These are phyloP conservation scores for Tetramorium simillimum DNA, from an alignment of 1,140 invertebrate species.

Conservation along the genomic window DNA sequence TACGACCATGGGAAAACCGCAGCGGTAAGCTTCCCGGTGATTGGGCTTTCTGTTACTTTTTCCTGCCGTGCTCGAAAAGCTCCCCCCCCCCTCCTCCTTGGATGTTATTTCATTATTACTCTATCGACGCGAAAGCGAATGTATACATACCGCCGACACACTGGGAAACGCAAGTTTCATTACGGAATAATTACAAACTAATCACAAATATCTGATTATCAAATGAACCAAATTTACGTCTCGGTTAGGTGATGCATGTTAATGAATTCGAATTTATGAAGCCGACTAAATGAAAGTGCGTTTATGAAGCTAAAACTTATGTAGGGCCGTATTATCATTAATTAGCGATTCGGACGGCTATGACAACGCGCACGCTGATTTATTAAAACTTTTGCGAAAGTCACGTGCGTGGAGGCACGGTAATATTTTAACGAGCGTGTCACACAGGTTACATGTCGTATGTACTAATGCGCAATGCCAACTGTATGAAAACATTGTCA, in stretches of 20 bases:
- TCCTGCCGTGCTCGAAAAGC: not conserved
- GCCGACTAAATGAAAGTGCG: constrained; percentile 38
- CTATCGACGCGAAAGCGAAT: not conserved
- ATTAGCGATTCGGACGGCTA: constrained; percentile 12
- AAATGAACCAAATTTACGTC: constrained; percentile 34
- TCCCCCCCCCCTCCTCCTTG: not conserved
- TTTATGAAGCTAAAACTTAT: constrained; percentile 32
- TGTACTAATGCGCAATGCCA: not conserved
- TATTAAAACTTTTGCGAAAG: constrained; percentile 47
- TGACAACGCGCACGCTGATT: constrained; percentile 13
- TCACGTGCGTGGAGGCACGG: not conserved
- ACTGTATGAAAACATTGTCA: not conserved
- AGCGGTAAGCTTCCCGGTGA: constrained; percentile 46
- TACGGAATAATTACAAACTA: constrained; percentile 60
- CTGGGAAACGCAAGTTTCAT: constrained; percentile 41
- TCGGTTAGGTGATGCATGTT: constrained; percentile 39
- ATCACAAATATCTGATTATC: constrained; percentile 58
- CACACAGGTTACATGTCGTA: not conserved
- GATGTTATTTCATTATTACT: constrained; percentile 25
- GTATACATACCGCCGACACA: not conserved
- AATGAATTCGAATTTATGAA: constrained; percentile 49
- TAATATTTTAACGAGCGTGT: constrained; percentile 48
- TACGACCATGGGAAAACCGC: not conserved
- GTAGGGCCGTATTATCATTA: constrained; percentile 4
- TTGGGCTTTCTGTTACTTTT: constrained; percentile 28